Base-by-base conservation (phyloP, 2,888 invertebrate genomes). In the Exephanes ischioxanthus region DNA sequence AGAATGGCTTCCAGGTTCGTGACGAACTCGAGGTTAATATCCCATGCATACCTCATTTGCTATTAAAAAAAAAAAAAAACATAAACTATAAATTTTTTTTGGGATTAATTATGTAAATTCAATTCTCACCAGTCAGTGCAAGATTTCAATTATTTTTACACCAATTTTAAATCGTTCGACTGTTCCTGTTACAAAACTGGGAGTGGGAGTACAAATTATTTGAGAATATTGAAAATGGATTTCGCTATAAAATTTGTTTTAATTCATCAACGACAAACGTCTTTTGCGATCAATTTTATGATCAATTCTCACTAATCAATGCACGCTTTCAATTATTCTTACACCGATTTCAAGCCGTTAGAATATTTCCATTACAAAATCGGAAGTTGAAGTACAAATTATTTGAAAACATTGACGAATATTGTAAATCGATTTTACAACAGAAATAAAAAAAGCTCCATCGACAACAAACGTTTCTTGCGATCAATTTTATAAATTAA, bases 1-100 rank as follows among this genome's bases (percentile, higher is more conserved):
- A 97, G 94, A 96, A 97, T 93, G 98, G 96, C 90, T 96, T 93
- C 86, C 92, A 93, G 91, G 93, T 93, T 88, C 26, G 86, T 88
- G 86, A 87, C 72, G 82, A 84, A 55, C 61, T 87, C 37, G 81
- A 85, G 86, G 91, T 87, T 84, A 85, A 71, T 87, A 78, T 78
- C 53, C 14, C 63, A 77, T 84, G 72, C 5, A 30, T 14, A 14
- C 26, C 11, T 6, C 22, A 55, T 30, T 53, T 75, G 1, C 4
- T 16, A 16, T 63, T 51, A 68, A 30, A 14, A 37, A n/a, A 14
- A 37, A n/a, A n/a, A n/a, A 66, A 37, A n/a, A 66, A 7, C 16
- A 9, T n/a, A 19, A 30, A 0, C n/a, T 37, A 3, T 0, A 26
- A 11, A 58, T 11, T 9, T 58, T 58, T 30, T 26, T 58, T 14